Percentiles rank a stretch among this genome's conserved stretches.
phyloP scores from a whole-genome alignment of 2,113 vertebrate species.

The Petrocephalus microphthalmus region DNA sequence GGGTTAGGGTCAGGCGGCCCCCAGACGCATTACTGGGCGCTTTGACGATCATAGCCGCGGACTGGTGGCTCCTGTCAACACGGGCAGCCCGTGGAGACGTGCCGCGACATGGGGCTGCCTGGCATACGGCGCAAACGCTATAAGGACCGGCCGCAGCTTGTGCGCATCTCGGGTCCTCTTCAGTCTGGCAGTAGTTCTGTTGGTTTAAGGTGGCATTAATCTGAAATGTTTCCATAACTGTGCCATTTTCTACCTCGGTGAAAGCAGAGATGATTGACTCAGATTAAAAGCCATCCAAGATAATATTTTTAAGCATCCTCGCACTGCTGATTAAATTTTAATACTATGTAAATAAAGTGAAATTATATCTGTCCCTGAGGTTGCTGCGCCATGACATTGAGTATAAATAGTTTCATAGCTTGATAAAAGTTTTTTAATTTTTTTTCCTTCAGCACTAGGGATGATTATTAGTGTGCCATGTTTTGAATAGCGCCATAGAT shows the following conservation, averaged over 20 bases:
- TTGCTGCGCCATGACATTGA: not conserved
- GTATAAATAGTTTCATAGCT: not conserved
- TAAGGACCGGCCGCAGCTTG: not conserved
- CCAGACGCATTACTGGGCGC: not conserved
- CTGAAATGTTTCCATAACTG: not conserved
- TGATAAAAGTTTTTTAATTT: not conserved
- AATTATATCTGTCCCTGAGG: not conserved
- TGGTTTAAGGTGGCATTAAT: not conserved
- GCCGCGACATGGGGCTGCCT: not conserved
- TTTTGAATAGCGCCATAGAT: not conserved
- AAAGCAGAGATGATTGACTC: not conserved
- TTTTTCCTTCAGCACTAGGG: not conserved
- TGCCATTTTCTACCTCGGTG: not conserved
- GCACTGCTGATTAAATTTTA: not conserved
- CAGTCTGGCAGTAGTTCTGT: not conserved
- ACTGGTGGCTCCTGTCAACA: not conserved
- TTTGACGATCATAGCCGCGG: not conserved
- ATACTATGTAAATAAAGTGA: not conserved
- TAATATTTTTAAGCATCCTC: not conserved
- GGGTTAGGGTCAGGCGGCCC: not conserved
- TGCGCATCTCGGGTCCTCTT: not conserved
- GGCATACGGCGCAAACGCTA: not conserved
- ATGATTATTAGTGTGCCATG: not conserved
- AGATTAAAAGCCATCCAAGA: not conserved
- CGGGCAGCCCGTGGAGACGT: not conserved